Conservation (phyloP, 2,797 vertebrate species). For the Enteromius mattozi region DNA sequence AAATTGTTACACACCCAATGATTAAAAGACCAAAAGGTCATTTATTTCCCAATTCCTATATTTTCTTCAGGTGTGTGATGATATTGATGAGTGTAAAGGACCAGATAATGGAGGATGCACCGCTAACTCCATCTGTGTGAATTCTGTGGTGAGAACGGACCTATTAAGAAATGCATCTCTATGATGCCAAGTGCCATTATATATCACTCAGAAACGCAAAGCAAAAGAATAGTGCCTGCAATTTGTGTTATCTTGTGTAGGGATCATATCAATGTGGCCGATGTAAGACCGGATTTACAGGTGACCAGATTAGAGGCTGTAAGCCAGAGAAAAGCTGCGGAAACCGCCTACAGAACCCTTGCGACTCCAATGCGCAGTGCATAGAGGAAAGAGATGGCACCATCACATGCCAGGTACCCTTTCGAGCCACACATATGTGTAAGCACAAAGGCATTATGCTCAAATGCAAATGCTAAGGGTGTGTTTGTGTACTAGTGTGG, state of each 20-base stretch:
- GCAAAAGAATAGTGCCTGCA: background rate
- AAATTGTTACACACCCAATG: background rate
- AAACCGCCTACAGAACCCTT: conserved; percentile 90
- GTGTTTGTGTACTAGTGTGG: conserved; percentile 82
- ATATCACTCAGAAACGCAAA: background rate
- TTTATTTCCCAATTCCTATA: background rate
- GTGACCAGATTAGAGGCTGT: conserved; percentile 91
- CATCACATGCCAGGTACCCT: conserved; percentile 84
- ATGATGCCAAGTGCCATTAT: background rate
- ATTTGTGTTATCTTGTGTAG: conserved; percentile 68
- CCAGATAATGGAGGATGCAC: conserved; percentile 88
- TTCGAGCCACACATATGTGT: background rate
- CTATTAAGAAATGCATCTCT: background rate
- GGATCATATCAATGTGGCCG: conserved; percentile 92
- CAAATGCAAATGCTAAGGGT: background rate
- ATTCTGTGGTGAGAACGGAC: conserved; percentile 86
- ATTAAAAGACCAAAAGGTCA: background rate
- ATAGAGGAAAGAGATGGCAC: conserved; percentile 84
- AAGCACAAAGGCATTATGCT: background rate
- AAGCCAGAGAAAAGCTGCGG: conserved; percentile 87
- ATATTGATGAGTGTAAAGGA: conserved; percentile 91
- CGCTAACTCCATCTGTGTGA: conserved; percentile 90
- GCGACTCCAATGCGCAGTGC: conserved; percentile 88
- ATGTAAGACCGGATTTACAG: conserved; percentile 89
- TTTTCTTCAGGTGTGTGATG: conserved; percentile 79